phyloP scores from a whole-genome alignment of 2,113 vertebrate species.

The Xyrauchen texanus region DNA sequence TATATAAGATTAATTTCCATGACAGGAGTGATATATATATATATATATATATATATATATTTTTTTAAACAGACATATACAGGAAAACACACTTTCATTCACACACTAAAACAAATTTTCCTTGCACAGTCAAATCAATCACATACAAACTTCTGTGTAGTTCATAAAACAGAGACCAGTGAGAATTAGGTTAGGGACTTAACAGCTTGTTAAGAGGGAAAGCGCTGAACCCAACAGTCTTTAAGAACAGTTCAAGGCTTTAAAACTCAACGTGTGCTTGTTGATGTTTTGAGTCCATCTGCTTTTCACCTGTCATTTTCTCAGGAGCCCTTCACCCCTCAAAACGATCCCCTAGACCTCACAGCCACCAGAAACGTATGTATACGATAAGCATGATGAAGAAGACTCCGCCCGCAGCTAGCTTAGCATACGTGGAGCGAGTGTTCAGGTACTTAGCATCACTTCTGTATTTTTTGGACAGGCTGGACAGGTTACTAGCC shows the following conservation, averaged over 20 bases:
- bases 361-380: conserved; percentile 99
- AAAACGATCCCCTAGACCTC: conserved; percentile 59
- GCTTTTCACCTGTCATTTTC: conserved; percentile 50
- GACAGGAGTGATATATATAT: too few species aligned
- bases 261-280: conserved; percentile 47
- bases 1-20: neutral
- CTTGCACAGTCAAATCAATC: conserved; percentile 28
- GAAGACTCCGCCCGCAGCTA: conserved; percentile 93
- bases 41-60: too few species aligned
- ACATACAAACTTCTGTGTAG: conserved; percentile 31
- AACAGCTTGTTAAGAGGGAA: conserved; percentile 51
- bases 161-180: conserved; percentile 63
- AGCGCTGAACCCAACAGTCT: conserved; percentile 62
- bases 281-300: conserved; percentile 45
- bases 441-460: conserved; percentile 98
- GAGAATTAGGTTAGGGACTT: conserved; percentile 55
- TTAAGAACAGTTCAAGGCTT: conserved; percentile 56
- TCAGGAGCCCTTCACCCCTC: neutral
- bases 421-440: conserved; percentile 96
- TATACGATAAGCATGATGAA: conserved; percentile 98
- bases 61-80: neutral
- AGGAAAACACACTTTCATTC: conserved; percentile 10
- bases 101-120: conserved; percentile 7
- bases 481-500: conserved; percentile 94
- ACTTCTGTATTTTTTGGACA: conserved; percentile 98